phyloP scores from a whole-genome alignment of 2,888 invertebrate species.

The Drosophila monieri region DNA sequence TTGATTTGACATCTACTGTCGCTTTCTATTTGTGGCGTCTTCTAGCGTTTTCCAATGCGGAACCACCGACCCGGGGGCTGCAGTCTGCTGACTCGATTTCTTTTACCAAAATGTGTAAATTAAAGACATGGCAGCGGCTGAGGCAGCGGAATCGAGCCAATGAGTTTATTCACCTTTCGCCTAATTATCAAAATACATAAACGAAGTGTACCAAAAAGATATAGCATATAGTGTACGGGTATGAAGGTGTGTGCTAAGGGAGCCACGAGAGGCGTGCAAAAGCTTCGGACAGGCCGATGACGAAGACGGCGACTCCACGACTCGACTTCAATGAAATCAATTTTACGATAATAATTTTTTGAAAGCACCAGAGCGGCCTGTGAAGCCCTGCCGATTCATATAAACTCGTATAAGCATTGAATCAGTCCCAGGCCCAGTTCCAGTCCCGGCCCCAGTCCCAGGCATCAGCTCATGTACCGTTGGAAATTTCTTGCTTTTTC shows the following conservation, averaged over 20 bases:
- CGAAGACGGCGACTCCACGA: slow-evolving; percentile 42
- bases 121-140: slow-evolving; percentile 40
- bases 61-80: slow-evolving; percentile 29
- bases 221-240: slow-evolving; percentile 8
- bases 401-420: slow-evolving; percentile 56
- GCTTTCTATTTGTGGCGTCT: slow-evolving; percentile 43
- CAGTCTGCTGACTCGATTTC: slow-evolving; percentile 63
- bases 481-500: slow-evolving; percentile 82
- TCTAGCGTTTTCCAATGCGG: slow-evolving; percentile 45
- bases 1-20: slow-evolving; percentile 36
- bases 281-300: slow-evolving; percentile 38
- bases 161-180: slow-evolving; percentile 77
- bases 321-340: slow-evolving; percentile 77
- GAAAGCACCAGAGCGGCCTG: slow-evolving; percentile 53
- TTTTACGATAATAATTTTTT: slow-evolving; percentile 79
- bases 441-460: background rate
- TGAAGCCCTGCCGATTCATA: slow-evolving; percentile 74
- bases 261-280: slow-evolving; percentile 63
- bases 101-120: slow-evolving; percentile 70
- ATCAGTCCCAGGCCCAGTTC: slow-evolving; percentile 59
- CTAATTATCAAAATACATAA: slow-evolving; percentile 79
- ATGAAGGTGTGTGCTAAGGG: slow-evolving; percentile 14
- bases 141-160: slow-evolving; percentile 44
- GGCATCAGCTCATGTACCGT: slow-evolving; percentile 73
- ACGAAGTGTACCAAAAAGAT: slow-evolving; percentile 54